Evolutionary conservation across 2,888 invertebrate species (phyloP).

Genomic region (Drosophila mettleri): DNA sequence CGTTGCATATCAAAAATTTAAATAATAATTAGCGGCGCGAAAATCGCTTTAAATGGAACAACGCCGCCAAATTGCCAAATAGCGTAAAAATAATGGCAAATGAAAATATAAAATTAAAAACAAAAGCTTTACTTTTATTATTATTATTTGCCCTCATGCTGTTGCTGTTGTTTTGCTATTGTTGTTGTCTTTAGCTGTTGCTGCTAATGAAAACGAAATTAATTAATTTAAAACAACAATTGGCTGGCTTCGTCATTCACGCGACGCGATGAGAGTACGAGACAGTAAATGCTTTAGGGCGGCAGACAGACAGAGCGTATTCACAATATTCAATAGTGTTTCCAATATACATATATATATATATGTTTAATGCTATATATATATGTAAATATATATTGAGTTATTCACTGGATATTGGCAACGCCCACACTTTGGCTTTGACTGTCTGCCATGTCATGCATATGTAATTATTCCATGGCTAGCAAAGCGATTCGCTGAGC

Average conservation of each 20-base stretch:
- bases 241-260: slow-evolving; percentile 38
- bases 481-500: slow-evolving; percentile 62
- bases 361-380: not conserved
- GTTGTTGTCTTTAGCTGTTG: slow-evolving; percentile 23
- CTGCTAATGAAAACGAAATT: slow-evolving; percentile 73
- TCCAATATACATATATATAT: not conserved
- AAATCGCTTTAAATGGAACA: slow-evolving; percentile 72
- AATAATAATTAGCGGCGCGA: slow-evolving; percentile 77
- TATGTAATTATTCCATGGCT: slow-evolving; percentile 73
- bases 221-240: slow-evolving; percentile 77
- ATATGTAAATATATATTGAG: slow-evolving; percentile 6
- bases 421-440: slow-evolving; percentile 65
- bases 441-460: slow-evolving; percentile 66
- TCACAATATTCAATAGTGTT: slow-evolving; percentile 54
- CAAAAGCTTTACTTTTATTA: slow-evolving; percentile 43
- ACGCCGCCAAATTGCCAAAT: slow-evolving; percentile 67
- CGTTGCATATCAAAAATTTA: slow-evolving; percentile 70
- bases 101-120: slow-evolving; percentile 70
- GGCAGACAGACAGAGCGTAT: slow-evolving; percentile 46
- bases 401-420: slow-evolving; percentile 52
- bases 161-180: slow-evolving; percentile 5
- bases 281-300: slow-evolving; percentile 27
- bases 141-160: slow-evolving; percentile 5
- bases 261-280: slow-evolving; percentile 1
- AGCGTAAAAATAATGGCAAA: slow-evolving; percentile 67